Evolutionary conservation across 2,113 vertebrate species (phyloP).

Genomic region (Nansenia antarctica): DNA sequence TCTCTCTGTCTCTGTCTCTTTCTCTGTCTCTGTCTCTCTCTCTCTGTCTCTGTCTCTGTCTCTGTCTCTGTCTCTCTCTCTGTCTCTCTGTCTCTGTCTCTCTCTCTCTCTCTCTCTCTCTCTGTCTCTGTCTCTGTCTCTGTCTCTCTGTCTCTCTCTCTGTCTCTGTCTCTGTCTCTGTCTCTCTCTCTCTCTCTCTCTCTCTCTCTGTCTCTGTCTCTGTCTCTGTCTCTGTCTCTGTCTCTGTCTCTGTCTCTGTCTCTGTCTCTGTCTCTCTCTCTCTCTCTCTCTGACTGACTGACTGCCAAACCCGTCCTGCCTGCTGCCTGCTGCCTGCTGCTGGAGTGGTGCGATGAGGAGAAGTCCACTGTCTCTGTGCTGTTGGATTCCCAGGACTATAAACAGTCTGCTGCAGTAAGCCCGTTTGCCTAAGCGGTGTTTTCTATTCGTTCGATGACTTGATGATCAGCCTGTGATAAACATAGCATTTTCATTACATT

Average conservation of each 20-base stretch:
- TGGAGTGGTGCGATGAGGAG: slow-evolving; percentile 2
- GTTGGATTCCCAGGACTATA: not conserved
- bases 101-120: no score
- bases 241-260: not conserved
- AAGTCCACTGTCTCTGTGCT: not conserved
- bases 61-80: no score
- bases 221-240: no score
- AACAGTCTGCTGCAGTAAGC: not conserved
- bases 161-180: no score
- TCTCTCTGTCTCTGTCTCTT: no score
- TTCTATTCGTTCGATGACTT: slow-evolving; percentile 36
- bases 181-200: no score
- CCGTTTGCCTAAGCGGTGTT: not conserved
- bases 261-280: not conserved
- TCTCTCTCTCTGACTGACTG: not conserved
- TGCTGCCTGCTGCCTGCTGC: not conserved
- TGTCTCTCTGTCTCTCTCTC: no score
- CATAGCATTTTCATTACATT: slow-evolving; percentile 32
- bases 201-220: no score
- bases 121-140: no score
- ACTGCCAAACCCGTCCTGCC: slow-evolving; percentile 4
- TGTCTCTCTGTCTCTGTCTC: no score
- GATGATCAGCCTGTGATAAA: slow-evolving; percentile 19
- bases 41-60: no score
- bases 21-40: no score